Conservation (phyloP, 2,888 invertebrate genomes). For the Drosophila histrio region DNA sequence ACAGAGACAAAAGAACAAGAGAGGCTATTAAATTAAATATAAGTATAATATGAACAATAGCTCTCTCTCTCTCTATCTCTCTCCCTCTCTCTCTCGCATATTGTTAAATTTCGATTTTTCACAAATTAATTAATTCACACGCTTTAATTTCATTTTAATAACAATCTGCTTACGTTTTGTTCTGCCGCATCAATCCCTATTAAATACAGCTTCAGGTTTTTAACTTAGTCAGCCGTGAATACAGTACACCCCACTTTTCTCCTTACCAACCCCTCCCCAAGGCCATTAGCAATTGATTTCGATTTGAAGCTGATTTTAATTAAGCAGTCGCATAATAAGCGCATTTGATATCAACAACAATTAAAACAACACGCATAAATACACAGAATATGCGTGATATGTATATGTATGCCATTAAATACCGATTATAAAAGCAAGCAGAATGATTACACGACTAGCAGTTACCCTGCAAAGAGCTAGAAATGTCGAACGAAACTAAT, state of each 20-base stretch:
- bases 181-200: not conserved
- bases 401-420: conserved; percentile 42
- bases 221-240: not conserved
- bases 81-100: not conserved
- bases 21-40: conserved; percentile 33
- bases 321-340: conserved; percentile 66
- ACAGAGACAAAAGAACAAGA: conserved; percentile 1
- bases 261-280: not conserved
- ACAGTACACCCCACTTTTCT: not conserved
- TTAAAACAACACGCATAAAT: conserved; percentile 63
- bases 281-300: conserved; percentile 33
- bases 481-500: too few species aligned
- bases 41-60: conserved; percentile 2
- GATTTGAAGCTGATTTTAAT: conserved; percentile 65
- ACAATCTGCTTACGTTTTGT: conserved; percentile 17
- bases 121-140: conserved; percentile 43
- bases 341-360: conserved; percentile 68
- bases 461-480: not conserved
- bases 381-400: conserved; percentile 16
- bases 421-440: conserved; percentile 51
- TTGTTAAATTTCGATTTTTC: conserved; percentile 10
- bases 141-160: conserved; percentile 19
- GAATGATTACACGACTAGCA: not conserved
- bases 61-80: too few species aligned
- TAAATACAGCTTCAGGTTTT: not conserved